Conservation (phyloP, 2,797 vertebrate genomes). For the Sus cebifrons region DNA sequence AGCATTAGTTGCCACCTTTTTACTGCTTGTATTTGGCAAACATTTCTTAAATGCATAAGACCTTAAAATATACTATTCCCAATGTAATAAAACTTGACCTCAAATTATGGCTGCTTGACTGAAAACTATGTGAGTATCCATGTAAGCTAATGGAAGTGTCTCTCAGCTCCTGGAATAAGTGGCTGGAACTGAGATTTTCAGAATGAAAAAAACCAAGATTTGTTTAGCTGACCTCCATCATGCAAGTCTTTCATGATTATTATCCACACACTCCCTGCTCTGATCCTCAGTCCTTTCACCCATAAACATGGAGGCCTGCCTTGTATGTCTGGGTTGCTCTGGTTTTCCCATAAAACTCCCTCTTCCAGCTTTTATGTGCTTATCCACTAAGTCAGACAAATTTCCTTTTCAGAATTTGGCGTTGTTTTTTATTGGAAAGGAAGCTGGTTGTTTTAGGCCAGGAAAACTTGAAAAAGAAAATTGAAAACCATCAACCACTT, state of each 20-base stretch:
- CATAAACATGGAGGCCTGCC: slow-evolving; percentile 65
- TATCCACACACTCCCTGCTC: slow-evolving; percentile 45
- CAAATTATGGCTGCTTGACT: slow-evolving; percentile 16
- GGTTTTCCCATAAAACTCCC: slow-evolving; percentile 68
- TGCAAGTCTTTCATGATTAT: slow-evolving; percentile 56
- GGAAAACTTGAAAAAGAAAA: slow-evolving; percentile 71
- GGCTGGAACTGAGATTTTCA: slow-evolving; percentile 57
- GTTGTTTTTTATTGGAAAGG: slow-evolving; percentile 78
- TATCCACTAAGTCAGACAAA: slow-evolving; percentile 72
- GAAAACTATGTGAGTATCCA: slow-evolving; percentile 35
- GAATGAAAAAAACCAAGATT: slow-evolving; percentile 69
- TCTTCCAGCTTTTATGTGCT: slow-evolving; percentile 74
- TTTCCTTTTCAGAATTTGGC: slow-evolving; percentile 78
- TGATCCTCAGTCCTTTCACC: slow-evolving; percentile 58
- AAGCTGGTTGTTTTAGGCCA: slow-evolving; percentile 70
- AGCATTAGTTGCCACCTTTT: neutral
- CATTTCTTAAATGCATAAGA: slow-evolving; percentile 28
- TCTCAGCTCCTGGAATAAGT: slow-evolving; percentile 36
- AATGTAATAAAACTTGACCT: slow-evolving; percentile 6
- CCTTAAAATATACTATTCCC: neutral
- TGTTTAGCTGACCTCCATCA: slow-evolving; percentile 70
- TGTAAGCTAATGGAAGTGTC: slow-evolving; percentile 47
- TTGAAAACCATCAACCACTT: neutral
- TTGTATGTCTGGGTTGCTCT: slow-evolving; percentile 17
- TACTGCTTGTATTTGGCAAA: neutral